These are phyloP conservation scores for Stichodactyla helianthus DNA, from an alignment of 64 coral and sea anemone species.

Conservation along the genomic window DNA sequence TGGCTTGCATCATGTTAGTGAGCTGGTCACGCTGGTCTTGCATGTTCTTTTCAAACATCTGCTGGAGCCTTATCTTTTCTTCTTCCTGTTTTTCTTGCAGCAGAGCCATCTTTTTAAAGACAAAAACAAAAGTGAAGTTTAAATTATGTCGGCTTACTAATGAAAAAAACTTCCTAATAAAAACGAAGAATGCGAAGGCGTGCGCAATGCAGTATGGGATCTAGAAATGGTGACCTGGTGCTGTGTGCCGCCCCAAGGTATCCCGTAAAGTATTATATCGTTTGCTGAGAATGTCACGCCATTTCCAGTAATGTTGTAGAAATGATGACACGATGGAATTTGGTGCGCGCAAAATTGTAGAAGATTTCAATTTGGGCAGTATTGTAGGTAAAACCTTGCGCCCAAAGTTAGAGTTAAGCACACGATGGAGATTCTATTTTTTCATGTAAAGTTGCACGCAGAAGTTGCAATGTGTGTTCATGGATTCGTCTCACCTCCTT, in stretches of 20 bases:
- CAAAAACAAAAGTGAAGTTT: not conserved
- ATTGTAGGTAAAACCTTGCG: no score
- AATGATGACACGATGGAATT: no score
- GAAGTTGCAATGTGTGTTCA: not conserved
- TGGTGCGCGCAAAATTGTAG: no score
- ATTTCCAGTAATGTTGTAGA: no score
- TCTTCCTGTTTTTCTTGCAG: constrained; percentile 6
- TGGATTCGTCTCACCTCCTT: constrained; percentile 47
- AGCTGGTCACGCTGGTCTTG: constrained; percentile 4
- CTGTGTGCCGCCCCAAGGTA: not conserved
- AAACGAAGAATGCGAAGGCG: not conserved
- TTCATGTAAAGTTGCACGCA: no score
- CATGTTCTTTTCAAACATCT: constrained; percentile 9
- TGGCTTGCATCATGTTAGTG: constrained; percentile 11
- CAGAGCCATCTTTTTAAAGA: not conserved
- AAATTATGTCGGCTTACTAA: not conserved
- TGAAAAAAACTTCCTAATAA: not conserved
- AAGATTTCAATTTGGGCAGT: no score
- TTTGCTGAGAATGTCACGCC: not conserved
- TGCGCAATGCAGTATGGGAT: not conserved
- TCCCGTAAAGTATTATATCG: not conserved
- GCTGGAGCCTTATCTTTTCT: not conserved
- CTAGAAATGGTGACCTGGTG: no score
- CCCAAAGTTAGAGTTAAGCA: no score
- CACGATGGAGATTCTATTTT: no score